Base-by-base conservation (phyloP, 2,797 vertebrate species). In the Eulemur rubriventer region DNA sequence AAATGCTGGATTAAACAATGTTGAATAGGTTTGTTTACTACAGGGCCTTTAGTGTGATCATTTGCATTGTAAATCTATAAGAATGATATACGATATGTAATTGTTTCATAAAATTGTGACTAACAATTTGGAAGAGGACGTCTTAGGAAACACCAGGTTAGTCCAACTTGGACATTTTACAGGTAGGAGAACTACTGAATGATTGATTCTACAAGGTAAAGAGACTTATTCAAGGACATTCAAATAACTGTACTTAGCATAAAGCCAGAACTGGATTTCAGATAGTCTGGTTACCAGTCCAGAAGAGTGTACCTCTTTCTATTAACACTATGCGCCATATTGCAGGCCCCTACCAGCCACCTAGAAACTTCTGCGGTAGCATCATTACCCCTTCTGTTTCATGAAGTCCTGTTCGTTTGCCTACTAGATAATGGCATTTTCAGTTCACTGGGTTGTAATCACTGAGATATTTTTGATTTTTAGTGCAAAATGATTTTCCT, bases 181-280 rank as follows among this genome's bases (percentile, higher is more conserved):
- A 83, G 35, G 41, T 50, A 89, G 41, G 43, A 91, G 26, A 91
- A 73, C 33, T 63, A 38, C 1, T 50, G 48, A 73, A 81, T 78
- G 41, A 11, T 63, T 86, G 41, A 8, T 63, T 92, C 67, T 67
- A n/a, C 8, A 70, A 89, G 24, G 63, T 75, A 83, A 92, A 75
- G 24, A 84, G n/a, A 95, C 59, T 16, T 91, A 83, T 52, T 89
- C 2, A 70, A 93, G 46, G 48, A 28, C 35, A 80, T 57, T 81
- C 38, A 76, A 82, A 55, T 89, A 55, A 26, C 4, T 57, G 4
- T 63, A 61, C 8, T 84, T 78, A 22, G 12, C 52, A 4, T 22
- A 86, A 61, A 81, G 10, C 33, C 43, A 78, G 69, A 30, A 43
- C 12, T 92, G 81, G 43, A 78, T 95, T 91, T 93, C n/a, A 94